phyloP scores from a whole-genome alignment of 2,113 vertebrate genomes.

The Rhodinocichla rosea region DNA sequence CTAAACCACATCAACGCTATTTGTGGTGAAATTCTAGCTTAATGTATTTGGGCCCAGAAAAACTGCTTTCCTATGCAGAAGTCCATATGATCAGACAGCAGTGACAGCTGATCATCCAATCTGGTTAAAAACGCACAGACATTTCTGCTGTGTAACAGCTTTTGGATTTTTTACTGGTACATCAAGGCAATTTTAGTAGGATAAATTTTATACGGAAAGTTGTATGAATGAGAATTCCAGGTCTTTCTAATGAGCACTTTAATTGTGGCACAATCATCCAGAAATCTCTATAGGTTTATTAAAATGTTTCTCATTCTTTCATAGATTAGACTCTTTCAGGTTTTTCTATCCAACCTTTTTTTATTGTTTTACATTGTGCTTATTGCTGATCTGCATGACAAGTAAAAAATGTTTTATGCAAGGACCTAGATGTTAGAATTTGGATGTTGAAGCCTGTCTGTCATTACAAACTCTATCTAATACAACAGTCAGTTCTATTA shows the following conservation, averaged over 20 bases:
- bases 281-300: neutral
- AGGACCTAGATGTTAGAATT: neutral
- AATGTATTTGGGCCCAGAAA: neutral
- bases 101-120: constrained; percentile 23
- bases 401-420: neutral
- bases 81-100: constrained; percentile 26
- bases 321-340: neutral
- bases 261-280: neutral
- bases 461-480: neutral
- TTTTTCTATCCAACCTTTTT: neutral
- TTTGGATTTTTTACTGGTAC: neutral
- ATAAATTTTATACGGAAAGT: neutral
- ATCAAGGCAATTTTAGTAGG: neutral
- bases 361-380: neutral
- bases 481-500: neutral
- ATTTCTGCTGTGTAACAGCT: neutral
- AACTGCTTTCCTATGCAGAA: constrained; percentile 14
- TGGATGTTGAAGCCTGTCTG: neutral
- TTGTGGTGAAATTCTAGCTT: neutral
- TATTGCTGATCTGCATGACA: neutral
- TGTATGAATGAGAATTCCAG: neutral
- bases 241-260: neutral
- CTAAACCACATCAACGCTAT: neutral
- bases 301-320: neutral
- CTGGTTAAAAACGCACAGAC: neutral